Conservation (phyloP, 2,797 vertebrate species). For the Coregonus ussuriensis region DNA sequence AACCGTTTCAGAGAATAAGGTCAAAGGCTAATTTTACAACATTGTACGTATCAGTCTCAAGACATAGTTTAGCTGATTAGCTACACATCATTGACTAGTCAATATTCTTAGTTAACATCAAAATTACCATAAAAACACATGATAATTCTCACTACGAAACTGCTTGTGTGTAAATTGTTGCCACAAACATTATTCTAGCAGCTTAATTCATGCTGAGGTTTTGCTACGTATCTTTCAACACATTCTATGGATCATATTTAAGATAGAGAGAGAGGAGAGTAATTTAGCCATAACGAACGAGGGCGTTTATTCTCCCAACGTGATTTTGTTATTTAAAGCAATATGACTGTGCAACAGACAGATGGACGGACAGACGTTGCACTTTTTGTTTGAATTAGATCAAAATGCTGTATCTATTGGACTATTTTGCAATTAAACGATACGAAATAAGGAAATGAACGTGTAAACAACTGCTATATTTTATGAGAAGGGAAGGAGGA, state of each 20-base stretch:
- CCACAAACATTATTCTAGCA: constrained; percentile 44
- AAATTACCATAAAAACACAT: constrained; percentile 17
- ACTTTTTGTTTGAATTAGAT: constrained; percentile 87
- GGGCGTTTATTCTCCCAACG: constrained; percentile 69
- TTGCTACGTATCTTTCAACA: constrained; percentile 71
- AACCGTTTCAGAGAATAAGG: not conserved
- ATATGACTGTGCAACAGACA: constrained; percentile 83
- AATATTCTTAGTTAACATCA: constrained; percentile 4
- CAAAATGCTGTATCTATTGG: constrained; percentile 90
- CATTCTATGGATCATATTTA: constrained; percentile 77
- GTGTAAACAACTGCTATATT: constrained; percentile 89
- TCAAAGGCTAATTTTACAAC: not conserved
- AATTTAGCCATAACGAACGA: constrained; percentile 52
- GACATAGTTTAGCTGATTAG: not conserved
- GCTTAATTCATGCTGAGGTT: constrained; percentile 71
- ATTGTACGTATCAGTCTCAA: not conserved
- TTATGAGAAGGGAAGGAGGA: constrained; percentile 74
- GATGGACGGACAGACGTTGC: constrained; percentile 72
- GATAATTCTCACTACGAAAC: constrained; percentile 6
- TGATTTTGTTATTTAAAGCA: constrained; percentile 88
- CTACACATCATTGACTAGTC: not conserved
- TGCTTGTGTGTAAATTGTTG: constrained; percentile 9
- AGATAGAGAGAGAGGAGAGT: constrained; percentile 60
- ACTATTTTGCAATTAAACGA: constrained; percentile 87
- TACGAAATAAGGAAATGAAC: constrained; percentile 70